A percentile compares a stretch with the other conserved stretches of the same genome.
Conservation (phyloP, 2,113 vertebrate species). For the Centrocercus urophasianus region DNA sequence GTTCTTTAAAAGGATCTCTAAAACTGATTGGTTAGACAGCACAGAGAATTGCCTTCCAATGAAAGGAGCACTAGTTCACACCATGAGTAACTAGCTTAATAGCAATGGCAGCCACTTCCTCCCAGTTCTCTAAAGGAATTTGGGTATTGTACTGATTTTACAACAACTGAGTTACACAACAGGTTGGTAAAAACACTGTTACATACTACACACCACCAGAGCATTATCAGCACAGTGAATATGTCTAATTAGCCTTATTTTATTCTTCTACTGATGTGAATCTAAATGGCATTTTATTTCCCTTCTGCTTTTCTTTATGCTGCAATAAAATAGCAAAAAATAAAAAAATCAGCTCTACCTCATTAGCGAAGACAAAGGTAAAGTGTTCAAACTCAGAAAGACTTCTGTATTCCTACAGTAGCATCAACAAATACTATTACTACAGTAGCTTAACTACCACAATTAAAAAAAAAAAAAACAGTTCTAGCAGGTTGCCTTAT, state of each 20-base stretch:
- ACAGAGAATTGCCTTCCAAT: background rate
- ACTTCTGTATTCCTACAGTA: background rate
- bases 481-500: background rate
- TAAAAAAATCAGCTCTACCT: background rate
- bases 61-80: background rate
- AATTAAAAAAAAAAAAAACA: background rate
- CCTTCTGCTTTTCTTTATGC: background rate
- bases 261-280: background rate
- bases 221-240: background rate
- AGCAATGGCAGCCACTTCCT: background rate
- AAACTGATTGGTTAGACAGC: background rate
- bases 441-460: background rate
- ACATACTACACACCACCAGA: background rate
- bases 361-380: background rate
- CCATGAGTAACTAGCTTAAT: background rate
- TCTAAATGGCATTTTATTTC: background rate
- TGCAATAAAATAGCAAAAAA: background rate
- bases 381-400: background rate
- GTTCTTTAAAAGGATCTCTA: background rate
- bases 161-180: background rate
- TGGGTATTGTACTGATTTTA: background rate
- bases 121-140: background rate
- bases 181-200: background rate
- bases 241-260: background rate
- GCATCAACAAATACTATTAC: background rate